Evolutionary conservation across 2,797 vertebrate genomes (phyloP).

Genomic region (Thripadectes ignobilis): DNA sequence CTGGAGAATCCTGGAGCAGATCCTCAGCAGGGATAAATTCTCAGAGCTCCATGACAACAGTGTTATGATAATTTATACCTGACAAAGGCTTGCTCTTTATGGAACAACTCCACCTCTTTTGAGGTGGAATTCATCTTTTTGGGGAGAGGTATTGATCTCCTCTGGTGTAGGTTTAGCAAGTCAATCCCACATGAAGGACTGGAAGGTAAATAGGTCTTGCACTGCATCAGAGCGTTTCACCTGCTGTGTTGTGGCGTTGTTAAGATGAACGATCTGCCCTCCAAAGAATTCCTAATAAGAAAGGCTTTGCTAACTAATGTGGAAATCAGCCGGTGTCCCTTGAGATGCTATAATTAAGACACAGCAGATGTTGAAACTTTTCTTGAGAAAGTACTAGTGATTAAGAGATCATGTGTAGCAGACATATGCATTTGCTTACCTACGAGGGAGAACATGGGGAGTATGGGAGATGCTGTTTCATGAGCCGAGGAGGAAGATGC

Average conservation of each 20-base stretch:
- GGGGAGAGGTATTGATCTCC: not conserved
- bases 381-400: not conserved
- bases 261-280: not conserved
- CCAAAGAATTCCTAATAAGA: constrained; percentile 20
- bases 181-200: not conserved
- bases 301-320: constrained; percentile 40
- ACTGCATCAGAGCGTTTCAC: not conserved
- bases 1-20: not conserved
- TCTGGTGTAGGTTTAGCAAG: not conserved
- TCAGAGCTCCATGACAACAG: constrained; percentile 10
- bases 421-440: not conserved
- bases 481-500: not conserved
- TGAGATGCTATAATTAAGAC: constrained; percentile 50
- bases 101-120: not conserved
- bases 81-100: not conserved
- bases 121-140: not conserved
- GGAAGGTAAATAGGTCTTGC: not conserved
- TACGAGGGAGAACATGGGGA: not conserved
- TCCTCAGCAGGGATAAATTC: not conserved
- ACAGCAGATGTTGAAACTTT: constrained; percentile 44
- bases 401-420: constrained; percentile 12
- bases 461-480: not conserved
- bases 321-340: constrained; percentile 21
- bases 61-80: constrained; percentile 14
- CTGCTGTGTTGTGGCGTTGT: not conserved